These are phyloP conservation scores for Pardosa pseudoannulata DNA, from an alignment of 2,888 invertebrate species.

Conservation along the genomic window DNA sequence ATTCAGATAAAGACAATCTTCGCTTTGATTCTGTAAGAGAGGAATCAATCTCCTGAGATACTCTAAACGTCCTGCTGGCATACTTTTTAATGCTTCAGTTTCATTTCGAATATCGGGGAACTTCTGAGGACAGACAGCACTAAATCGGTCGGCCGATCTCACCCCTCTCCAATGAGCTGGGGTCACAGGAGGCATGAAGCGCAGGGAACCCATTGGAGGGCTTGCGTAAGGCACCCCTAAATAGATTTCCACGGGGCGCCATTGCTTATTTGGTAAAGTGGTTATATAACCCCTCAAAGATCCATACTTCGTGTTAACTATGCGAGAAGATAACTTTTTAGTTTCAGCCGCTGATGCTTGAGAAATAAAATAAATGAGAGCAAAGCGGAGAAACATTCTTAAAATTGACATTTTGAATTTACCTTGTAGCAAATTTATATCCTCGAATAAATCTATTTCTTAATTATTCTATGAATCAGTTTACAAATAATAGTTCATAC, in stretches of 20 bases:
- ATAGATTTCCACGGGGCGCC: slow-evolving; percentile 81
- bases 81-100: slow-evolving; percentile 87
- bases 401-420: background rate
- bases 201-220: slow-evolving; percentile 89
- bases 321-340: slow-evolving; percentile 80
- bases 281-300: slow-evolving; percentile 83
- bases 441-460: no score
- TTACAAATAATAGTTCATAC: no score
- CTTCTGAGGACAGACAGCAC: slow-evolving; percentile 87
- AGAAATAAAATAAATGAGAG: slow-evolving; percentile 81
- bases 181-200: slow-evolving; percentile 96
- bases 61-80: slow-evolving; percentile 94
- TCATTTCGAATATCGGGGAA: slow-evolving; percentile 84
- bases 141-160: slow-evolving; percentile 85
- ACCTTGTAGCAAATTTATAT: no score
- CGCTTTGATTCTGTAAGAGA: slow-evolving; percentile 93
- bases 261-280: slow-evolving; percentile 76
- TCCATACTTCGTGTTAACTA: slow-evolving; percentile 91
- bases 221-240: slow-evolving; percentile 92
- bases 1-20: slow-evolving; percentile 97
- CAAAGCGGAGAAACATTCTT: slow-evolving; percentile 77
- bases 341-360: slow-evolving; percentile 37
- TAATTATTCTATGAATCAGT: no score
- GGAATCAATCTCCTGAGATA: slow-evolving; percentile 91
- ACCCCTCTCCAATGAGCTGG: slow-evolving; percentile 86